These are phyloP conservation scores for Caenorhabditis elegans DNA, from an alignment of 1,140 invertebrate genomes.

Conservation along the genomic window WBcel235 BX284605.5:13534501-13535000, in stretches of 20 bases:
- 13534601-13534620: conserved; percentile 29
- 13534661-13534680: not conserved
- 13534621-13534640: not conserved
- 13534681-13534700: too few relatives aligned
- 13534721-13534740: not conserved
- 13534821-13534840: too few relatives aligned
- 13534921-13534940: too few relatives aligned
- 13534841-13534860: too few relatives aligned
- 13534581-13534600: conserved; percentile 34
- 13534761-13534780: conserved; percentile 24
- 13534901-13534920: too few relatives aligned
- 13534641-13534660: not conserved
- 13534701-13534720: not conserved
- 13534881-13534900: too few relatives aligned
- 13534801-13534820: too few relatives aligned
- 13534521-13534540: conserved; percentile 65
- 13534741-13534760: not conserved
- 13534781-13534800: too few relatives aligned
- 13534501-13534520: not conserved
- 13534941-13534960: too few relatives aligned
- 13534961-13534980: not conserved
- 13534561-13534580: conserved; percentile 55
- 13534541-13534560: conserved; percentile 63
- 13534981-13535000: not conserved
- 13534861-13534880: too few relatives aligned